Percentiles rank a stretch among this genome's conserved stretches.
These are phyloP conservation scores for Argya squamiceps DNA, from an alignment of 2,797 vertebrate species.

Conservation along the genomic window DNA sequence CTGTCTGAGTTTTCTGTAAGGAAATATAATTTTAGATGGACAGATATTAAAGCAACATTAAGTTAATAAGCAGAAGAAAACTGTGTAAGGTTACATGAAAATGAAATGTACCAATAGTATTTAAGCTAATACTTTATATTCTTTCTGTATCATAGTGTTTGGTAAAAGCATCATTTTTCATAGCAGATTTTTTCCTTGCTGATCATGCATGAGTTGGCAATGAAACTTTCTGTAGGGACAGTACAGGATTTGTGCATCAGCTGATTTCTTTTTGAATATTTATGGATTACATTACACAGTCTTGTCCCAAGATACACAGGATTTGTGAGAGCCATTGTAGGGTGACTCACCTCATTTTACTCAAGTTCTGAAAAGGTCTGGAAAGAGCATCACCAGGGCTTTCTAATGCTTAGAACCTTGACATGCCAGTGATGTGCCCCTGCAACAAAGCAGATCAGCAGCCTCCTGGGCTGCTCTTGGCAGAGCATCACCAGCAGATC, in stretches of 20 bases:
- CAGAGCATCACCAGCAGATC: neutral
- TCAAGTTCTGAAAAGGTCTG: neutral
- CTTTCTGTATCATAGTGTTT: neutral
- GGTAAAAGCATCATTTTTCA: neutral
- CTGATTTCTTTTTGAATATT: neutral
- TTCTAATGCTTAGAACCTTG: neutral
- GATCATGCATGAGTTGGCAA: neutral
- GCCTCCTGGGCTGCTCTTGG: neutral
- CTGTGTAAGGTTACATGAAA: neutral
- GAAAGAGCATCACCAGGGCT: neutral
- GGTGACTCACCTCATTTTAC: neutral
- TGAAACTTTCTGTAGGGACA: neutral
- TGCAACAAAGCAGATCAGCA: neutral
- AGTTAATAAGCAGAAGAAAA: neutral
- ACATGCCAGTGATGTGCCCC: neutral
- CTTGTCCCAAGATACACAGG: neutral
- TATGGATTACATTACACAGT: neutral
- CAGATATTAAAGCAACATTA: neutral
- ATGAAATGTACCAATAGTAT: neutral
- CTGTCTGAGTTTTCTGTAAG: neutral
- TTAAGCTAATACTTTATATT: neutral
- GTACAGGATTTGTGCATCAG: neutral
- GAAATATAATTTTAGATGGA: neutral
- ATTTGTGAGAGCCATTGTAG: neutral
- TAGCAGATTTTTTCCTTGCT: neutral